Percentiles rank a stretch among this genome's conserved stretches.
These are phyloP conservation scores for Nothura maculosa DNA, from an alignment of 2,797 vertebrate genomes.

Conservation along the genomic window DNA sequence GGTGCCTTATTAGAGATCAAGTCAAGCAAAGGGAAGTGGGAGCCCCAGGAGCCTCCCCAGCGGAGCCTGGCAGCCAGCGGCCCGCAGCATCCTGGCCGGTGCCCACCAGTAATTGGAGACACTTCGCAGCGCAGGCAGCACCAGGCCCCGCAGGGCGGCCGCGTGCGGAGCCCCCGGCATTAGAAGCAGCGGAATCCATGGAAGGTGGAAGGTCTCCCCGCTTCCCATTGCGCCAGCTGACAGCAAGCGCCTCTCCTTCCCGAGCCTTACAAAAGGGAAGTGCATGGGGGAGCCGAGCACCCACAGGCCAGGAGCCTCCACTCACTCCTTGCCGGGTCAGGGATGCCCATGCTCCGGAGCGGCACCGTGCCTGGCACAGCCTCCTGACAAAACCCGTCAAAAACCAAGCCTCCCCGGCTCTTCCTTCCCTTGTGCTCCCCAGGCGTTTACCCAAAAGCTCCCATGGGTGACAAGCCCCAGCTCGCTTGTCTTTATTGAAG, in stretches of 20 bases:
- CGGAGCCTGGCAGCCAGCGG: accelerated
- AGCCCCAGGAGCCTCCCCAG: neutral
- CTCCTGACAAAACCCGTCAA: neutral
- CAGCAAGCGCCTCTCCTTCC: neutral
- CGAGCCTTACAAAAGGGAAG: neutral
- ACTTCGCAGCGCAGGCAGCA: neutral
- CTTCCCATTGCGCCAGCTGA: neutral
- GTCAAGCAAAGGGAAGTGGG: neutral
- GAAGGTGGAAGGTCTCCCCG: neutral
- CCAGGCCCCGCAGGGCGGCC: too few species aligned
- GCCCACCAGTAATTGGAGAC: neutral
- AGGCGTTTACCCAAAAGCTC: constrained; percentile 69
- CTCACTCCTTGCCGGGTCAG: neutral
- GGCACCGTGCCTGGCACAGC: neutral
- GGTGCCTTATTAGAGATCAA: neutral
- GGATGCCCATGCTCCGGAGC: neutral
- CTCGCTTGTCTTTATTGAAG: constrained; percentile 39
- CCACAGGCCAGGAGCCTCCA: neutral
- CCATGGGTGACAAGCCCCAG: constrained; percentile 25
- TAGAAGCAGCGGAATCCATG: neutral
- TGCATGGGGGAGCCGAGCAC: neutral
- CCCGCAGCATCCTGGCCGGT: neutral
- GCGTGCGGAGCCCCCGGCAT: too few species aligned
- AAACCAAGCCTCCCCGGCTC: constrained; percentile 28
- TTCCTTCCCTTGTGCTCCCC: constrained; percentile 47